Evolutionary conservation across 1,140 invertebrate species (phyloP), one percentile per base, ranked within the genome.

Genomic region (Macrotrachela quadricornifera): DNA sequence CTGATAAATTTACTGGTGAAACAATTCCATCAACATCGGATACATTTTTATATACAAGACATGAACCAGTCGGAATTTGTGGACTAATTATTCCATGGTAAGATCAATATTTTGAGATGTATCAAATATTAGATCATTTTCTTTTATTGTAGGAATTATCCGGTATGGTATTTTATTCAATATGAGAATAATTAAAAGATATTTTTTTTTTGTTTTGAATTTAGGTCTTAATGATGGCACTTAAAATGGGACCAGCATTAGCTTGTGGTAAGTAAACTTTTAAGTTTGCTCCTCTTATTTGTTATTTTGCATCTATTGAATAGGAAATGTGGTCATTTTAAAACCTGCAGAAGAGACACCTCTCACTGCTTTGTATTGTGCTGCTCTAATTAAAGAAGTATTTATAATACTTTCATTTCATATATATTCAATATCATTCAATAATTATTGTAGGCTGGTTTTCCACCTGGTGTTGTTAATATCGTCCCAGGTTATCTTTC

Each of bases 21-120:
- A 86, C 83, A 8, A 82, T 91, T 61, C 84, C 85, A 18, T 71
- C 60, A 66, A 83, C 90, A 68, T 87, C 86, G 1, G 75, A 82
- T 46, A 84, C 78, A 64, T 79, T 94, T 60, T 77, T 78, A 0
- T 91, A 90, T 61, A 95, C 91, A 0, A 75, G 86, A 30, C 85
- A 91, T 60, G 90, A 97, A 68, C 88, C 92, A 1, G 81, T 96
- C 30, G 92, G 91, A 46, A 86, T 97, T 43, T 94, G 87, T 71
- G 91, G 83, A 18, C 87, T 94, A 71, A 94, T 96, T 53, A 94
- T 94, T 57, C 90, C 54, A 49, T 43, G 46, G 46, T 49, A 48
- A 71, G 96, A 94, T 65, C 90, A 4, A 30, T 30, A 30, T 30
- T 30, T 30, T 30, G 8, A 4, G 2, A 30, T 8, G 2, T 30